phyloP scores from a whole-genome alignment of 2,113 vertebrate species.

The Microcebus griseorufus region DNA sequence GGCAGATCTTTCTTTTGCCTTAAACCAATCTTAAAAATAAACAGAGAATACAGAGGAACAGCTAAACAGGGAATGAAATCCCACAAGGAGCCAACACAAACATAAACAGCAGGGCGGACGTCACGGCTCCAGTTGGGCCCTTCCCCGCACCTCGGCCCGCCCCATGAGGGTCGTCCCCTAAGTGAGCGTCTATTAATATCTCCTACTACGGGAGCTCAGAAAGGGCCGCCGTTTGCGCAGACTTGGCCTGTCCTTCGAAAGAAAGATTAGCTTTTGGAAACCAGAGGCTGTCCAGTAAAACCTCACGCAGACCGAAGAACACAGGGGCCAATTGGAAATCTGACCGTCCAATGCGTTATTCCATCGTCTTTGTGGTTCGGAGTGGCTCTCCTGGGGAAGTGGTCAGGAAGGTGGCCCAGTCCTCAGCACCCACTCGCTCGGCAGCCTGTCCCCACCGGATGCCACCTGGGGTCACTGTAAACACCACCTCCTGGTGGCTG shows the following conservation, averaged over 20 bases:
- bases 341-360: neutral
- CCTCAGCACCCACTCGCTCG: slow-evolving; percentile 11
- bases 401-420: slow-evolving; percentile 36
- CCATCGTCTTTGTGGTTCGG: slow-evolving; percentile 44
- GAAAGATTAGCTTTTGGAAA: slow-evolving; percentile 9
- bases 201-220: neutral
- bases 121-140: fast-evolving
- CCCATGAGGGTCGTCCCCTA: neutral
- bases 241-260: neutral
- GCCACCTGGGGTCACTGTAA: slow-evolving; percentile 85
- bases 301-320: neutral
- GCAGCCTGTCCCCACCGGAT: slow-evolving; percentile 66
- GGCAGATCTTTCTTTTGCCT: slow-evolving; percentile 49
- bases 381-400: neutral
- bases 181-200: neutral
- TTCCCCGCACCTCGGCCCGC: fast-evolving
- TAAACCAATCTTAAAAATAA: slow-evolving; percentile 68
- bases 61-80: neutral
- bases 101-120: neutral
- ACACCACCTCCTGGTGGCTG: slow-evolving; percentile 83
- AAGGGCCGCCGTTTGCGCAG: neutral
- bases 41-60: slow-evolving; percentile 61
- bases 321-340: neutral
- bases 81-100: slow-evolving; percentile 51
- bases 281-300: neutral